Base-by-base conservation (phyloP, 2,888 invertebrate species). In the Adelphocoris suturalis region DNA sequence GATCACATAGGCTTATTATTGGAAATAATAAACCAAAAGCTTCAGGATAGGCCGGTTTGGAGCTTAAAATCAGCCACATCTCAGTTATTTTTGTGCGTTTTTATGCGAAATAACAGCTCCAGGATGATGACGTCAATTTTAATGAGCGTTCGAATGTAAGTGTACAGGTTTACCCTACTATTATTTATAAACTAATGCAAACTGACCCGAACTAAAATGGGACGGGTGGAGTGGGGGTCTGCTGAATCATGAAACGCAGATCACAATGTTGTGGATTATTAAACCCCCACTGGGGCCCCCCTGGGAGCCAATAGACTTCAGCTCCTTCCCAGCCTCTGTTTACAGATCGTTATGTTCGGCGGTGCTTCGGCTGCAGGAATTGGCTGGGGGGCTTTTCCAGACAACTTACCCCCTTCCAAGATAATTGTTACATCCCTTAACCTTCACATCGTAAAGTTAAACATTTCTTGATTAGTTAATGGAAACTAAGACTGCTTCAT, bases 251-350 rank as follows among this genome's bases (percentile, higher is more conserved):
- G 82, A 52, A 82, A 52, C 23, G 52, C 82, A 52, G 52, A 82
- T 52, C 82, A 27, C 19, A 47, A 52, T 52, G 82, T 48, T 82
- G 82, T 82, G 0, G 82, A 82, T 82, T 82, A 82, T 82, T 82
- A 82, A 48, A 52, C 82, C 82, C 82, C 82, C 47, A 48, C 82
- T 82, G 82, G 27, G 37, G 52, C 23, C 82, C 82, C 82, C 82
- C 82, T 52, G 82, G 52, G 2, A 28, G 47, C 52, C 52, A 82
- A 82, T 82, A 52, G 82, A 27, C 82, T 68, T 23, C 23, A 23
- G 12, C 19, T 23, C 68, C 19, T 23, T 52, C 52, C 19, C 47
- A 82, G 27, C 55, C 82, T 48, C 52, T 48, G 82, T 82, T 82
- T 82, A 82, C 82, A 52, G 48, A 82, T 82, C 82, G 82, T 82